Evolutionary conservation across 1,140 invertebrate species (phyloP).

Genomic region (Telenomus remus): DNA sequence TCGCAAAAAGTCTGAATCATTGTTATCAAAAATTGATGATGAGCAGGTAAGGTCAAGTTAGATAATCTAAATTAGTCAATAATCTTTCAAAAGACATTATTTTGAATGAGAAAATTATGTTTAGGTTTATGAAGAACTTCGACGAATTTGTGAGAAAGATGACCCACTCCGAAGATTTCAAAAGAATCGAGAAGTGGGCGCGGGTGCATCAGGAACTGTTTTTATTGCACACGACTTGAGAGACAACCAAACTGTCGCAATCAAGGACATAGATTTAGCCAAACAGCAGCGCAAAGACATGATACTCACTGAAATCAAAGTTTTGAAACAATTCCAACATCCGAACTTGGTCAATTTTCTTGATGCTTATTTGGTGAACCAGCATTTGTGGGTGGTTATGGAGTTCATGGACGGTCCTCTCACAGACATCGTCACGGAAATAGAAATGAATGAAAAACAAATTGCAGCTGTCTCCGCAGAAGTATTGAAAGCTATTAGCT

Average conservation of each 20-base stretch:
- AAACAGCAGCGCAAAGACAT: constrained; percentile 96
- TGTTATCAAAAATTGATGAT: constrained; percentile 80
- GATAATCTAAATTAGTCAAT: no score
- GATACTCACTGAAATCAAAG: constrained; percentile 95
- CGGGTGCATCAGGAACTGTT: constrained; percentile 92
- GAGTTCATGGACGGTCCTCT: constrained; percentile 96
- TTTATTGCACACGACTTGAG: constrained; percentile 90
- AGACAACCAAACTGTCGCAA: constrained; percentile 88
- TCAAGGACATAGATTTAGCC: constrained; percentile 96
- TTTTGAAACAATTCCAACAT: constrained; percentile 94
- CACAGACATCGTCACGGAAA: constrained; percentile 98
- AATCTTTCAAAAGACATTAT: no score
- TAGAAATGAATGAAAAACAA: constrained; percentile 97
- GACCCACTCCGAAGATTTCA: constrained; percentile 89
- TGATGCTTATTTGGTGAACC: constrained; percentile 90
- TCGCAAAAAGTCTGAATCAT: constrained; percentile 73
- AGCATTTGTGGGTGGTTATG: constrained; percentile 97
- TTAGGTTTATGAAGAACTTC: constrained; percentile 85
- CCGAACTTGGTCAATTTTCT: constrained; percentile 98
- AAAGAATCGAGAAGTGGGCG: constrained; percentile 90
- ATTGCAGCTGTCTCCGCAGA: constrained; percentile 96
- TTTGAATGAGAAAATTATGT: background rate
- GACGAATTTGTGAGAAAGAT: constrained; percentile 84
- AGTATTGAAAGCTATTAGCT: constrained; percentile 93
- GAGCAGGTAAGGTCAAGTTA: constrained; percentile 84